phyloP scores from a whole-genome alignment of 2,797 vertebrate species.

The Pipistrellus pipistrellus region DNA sequence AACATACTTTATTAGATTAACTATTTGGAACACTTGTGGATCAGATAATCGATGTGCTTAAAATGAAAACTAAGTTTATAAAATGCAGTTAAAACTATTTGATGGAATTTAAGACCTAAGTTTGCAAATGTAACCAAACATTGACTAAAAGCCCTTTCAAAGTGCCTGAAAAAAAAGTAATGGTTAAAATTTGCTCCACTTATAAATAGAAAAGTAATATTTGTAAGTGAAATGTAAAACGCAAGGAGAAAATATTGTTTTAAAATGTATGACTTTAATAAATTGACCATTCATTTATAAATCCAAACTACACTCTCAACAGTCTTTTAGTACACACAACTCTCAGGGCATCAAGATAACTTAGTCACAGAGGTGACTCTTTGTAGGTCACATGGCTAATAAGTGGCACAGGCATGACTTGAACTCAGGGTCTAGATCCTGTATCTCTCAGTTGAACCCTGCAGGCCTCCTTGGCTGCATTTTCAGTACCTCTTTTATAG shows the following conservation, averaged over 20 bases:
- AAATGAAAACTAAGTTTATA: constrained; percentile 54
- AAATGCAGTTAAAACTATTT: neutral
- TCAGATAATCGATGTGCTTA: neutral
- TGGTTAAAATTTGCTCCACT: neutral
- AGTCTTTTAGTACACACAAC: neutral
- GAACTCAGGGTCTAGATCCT: neutral
- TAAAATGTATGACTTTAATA: constrained; percentile 31
- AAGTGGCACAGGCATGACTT: neutral
- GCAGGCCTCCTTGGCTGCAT: neutral
- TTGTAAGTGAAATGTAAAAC: constrained; percentile 6
- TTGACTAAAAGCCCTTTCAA: neutral
- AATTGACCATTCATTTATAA: neutral
- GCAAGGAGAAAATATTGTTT: neutral
- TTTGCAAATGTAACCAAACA: neutral
- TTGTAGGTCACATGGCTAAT: neutral
- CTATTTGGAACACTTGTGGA: neutral
- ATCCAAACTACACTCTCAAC: neutral
- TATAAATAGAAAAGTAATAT: constrained; percentile 3
- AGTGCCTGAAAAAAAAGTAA: neutral
- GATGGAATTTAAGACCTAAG: neutral
- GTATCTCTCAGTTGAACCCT: neutral
- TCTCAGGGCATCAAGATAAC: neutral
- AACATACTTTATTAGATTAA: constrained; percentile 25
- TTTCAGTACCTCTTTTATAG: neutral
- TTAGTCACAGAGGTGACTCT: neutral